Conservation (phyloP, 2,113 vertebrate genomes). For the Nesogale talazaci region DNA sequence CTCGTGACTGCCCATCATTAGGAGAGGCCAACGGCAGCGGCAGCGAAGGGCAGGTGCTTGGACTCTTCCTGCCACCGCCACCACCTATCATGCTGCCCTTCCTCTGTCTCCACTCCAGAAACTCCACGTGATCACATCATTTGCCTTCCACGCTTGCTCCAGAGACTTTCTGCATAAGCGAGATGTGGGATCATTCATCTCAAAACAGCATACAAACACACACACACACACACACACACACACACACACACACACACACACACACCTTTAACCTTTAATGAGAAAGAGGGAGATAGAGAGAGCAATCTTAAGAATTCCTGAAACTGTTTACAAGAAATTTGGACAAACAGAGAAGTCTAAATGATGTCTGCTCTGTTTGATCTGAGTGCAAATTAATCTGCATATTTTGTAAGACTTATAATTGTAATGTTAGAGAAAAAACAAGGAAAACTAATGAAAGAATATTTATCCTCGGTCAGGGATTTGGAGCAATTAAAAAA, state of each 20-base stretch:
- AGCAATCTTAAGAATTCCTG: constrained; percentile 94
- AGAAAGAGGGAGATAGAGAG: constrained; percentile 73
- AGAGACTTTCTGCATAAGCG: constrained; percentile 90
- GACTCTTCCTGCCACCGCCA: background rate
- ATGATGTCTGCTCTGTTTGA: constrained; percentile 96
- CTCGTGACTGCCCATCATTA: constrained; percentile 87
- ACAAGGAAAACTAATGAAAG: constrained; percentile 92
- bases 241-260: constrained; percentile 16
- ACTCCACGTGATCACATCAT: constrained; percentile 85
- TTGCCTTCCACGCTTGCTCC: constrained; percentile 90
- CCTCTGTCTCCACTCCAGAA: constrained; percentile 80
- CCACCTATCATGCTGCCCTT: background rate
- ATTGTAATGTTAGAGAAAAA: constrained; percentile 98
- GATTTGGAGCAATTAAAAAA: constrained; percentile 97
- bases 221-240: constrained; percentile 27
- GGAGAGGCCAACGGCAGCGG: constrained; percentile 65
- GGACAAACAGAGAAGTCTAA: constrained; percentile 96
- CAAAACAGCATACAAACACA: constrained; percentile 74
- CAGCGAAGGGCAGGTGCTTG: constrained; percentile 7
- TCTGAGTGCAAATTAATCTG: constrained; percentile 99
- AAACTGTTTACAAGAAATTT: constrained; percentile 99
- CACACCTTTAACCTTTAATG: constrained; percentile 71
- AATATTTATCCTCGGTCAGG: constrained; percentile 97
- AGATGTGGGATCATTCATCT: constrained; percentile 90
- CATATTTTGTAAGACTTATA: constrained; percentile 99